These are phyloP conservation scores for Tylochromis polylepis DNA, from an alignment of 2,113 vertebrate species.

Conservation along the genomic window DNA sequence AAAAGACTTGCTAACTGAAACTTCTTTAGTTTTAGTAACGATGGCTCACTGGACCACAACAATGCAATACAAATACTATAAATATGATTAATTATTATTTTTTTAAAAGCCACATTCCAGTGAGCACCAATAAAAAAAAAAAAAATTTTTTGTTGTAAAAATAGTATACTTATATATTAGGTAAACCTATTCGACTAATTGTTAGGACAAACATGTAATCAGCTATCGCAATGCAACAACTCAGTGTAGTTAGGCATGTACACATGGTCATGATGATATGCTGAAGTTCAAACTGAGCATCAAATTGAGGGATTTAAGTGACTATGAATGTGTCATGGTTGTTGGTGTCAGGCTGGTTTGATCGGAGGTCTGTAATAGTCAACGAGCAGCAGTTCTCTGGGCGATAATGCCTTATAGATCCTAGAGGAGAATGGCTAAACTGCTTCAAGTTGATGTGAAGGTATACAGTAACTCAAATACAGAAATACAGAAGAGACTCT, in stretches of 20 bases:
- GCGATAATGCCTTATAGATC: neutral
- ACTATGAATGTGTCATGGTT: neutral
- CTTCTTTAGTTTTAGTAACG: neutral
- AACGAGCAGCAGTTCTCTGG: neutral
- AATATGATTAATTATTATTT: neutral
- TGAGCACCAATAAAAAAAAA: no score
- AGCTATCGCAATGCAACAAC: neutral
- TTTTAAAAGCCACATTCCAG: neutral
- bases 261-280: neutral
- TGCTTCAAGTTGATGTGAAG: fast-evolving
- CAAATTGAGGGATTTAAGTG: neutral
- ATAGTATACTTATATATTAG: neutral
- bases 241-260: neutral
- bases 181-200: neutral
- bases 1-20: neutral
- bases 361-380: neutral
- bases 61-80: neutral
- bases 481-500: neutral
- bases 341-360: fast-evolving
- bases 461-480: neutral
- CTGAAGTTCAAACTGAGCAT: neutral
- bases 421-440: neutral
- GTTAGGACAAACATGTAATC: neutral
- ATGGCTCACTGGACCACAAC: no score
- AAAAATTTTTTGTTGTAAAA: no score